phyloP scores from a whole-genome alignment of 1,140 invertebrate genomes.

The Brachionus calyciflorus region DNA sequence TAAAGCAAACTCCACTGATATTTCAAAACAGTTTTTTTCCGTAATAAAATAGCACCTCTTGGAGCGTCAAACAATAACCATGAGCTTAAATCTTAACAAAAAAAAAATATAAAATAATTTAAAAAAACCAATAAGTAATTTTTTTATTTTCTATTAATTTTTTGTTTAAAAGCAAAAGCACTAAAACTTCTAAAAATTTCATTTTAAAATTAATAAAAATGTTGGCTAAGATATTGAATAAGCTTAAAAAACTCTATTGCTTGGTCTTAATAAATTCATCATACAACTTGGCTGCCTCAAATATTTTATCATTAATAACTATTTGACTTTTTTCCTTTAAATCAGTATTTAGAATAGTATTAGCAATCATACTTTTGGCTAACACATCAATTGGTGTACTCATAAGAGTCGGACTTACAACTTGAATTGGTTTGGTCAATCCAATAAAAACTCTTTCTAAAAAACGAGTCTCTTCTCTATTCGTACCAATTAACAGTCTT shows the following conservation, averaged over 20 bases:
- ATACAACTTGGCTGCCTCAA: background rate
- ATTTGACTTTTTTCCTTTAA: constrained; percentile 49
- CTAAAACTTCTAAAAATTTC: no score
- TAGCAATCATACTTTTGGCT: constrained; percentile 55
- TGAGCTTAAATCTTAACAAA: no score
- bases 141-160: no score
- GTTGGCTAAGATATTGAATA: no score
- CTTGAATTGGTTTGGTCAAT: constrained; percentile 53
- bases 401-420: constrained; percentile 55
- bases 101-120: no score
- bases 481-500: constrained; percentile 52
- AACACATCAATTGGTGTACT: constrained; percentile 53
- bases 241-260: background rate
- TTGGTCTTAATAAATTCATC: background rate
- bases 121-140: no score
- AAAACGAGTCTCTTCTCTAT: constrained; percentile 54
- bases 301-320: constrained; percentile 53
- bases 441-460: constrained; percentile 52
- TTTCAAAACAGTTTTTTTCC: no score
- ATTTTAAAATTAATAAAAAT: no score
- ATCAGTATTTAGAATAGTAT: constrained; percentile 49
- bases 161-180: no score
- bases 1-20: no score
- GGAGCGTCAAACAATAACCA: no score
- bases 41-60: no score